These are phyloP conservation scores for Hemicentrotus pulcherrimus DNA, from an alignment of 35 echinoderm and acorn worm genomes.

Conservation along the genomic window DNA sequence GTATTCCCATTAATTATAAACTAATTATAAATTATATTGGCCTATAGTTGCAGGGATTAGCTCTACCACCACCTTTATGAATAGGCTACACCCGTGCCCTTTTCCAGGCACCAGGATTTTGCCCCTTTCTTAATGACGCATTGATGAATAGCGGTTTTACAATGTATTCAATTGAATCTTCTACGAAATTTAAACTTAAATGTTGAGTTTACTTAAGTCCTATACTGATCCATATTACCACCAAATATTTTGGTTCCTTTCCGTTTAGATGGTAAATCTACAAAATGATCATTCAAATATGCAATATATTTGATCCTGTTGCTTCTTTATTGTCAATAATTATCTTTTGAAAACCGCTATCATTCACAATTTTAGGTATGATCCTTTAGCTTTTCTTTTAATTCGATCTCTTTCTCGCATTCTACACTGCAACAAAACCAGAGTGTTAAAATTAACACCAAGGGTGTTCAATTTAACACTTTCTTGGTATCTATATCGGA, in stretches of 20 bases:
- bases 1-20: neutral
- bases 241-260: conserved; percentile 8
- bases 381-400: conserved; percentile 35
- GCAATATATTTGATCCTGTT: conserved; percentile 7
- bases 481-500: too few species aligned
- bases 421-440: too few species aligned
- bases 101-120: neutral
- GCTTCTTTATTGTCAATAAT: neutral
- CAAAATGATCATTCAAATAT: conserved; percentile 24
- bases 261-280: neutral
- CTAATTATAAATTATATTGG: too few species aligned
- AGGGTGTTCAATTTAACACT: too few species aligned
- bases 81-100: neutral
- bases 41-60: too few species aligned
- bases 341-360: neutral
- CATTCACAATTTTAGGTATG: neutral
- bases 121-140: neutral
- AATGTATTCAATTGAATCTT: conserved; percentile 6
- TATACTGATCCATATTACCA: conserved; percentile 41
- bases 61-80: neutral
- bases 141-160: neutral
- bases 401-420: too few species aligned
- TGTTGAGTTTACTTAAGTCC: neutral
- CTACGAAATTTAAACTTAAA: neutral
- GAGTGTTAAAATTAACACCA: too few species aligned